Evolutionary conservation across 2,888 invertebrate species (phyloP), one percentile per base, ranked within the genome.

Genomic region (Zele albiditarsus): DNA sequence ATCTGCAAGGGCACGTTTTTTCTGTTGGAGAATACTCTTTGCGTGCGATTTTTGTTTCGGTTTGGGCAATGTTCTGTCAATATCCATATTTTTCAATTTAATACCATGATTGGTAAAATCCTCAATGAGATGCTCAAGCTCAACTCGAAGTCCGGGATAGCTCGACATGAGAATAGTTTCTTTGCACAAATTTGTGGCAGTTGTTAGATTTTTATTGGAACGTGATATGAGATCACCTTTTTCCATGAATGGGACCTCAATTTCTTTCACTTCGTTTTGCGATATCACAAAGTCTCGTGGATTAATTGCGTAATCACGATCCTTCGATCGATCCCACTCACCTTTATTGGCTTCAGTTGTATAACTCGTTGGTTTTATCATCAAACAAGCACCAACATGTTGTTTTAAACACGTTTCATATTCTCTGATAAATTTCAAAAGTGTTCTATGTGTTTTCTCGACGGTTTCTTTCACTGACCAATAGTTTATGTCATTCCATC

Each of bases 401-500:
- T 84, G 81, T 3, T 86, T 89, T 46, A 91, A 78, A 74, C 88
- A 84, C 78, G 92, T 93, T 90, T 96, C 95, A 89, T 94, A 98
- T 84, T 97, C 95, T 84, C 95, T 95, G 38, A 96, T 93, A 85
- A 95, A 94, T 87, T 97, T 97, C 86, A 96, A 95, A 12, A 98
- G 90, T 25, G 94, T 95, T 78, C 95, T 94, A 86, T 98, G 98
- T 0, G 96, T 95, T 85, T 96, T 97, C 57, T 95, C 94, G 0
- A 97, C 94, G 0, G 97, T 95, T 80, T 95, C 95, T 82, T 96
- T 97, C 72, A 99, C 94, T 42, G 97, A 94, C 94, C 97, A 98
- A 87, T 98, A 97, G 84, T 95, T 98, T 16, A 97, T 93, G 85
- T 99, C 98, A 84, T 95, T 96, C 96, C 98, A 99, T 53, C 96